These are phyloP conservation scores for Thoracochromis brauschi DNA, from an alignment of 2,113 vertebrate species.

Conservation along the genomic window DNA sequence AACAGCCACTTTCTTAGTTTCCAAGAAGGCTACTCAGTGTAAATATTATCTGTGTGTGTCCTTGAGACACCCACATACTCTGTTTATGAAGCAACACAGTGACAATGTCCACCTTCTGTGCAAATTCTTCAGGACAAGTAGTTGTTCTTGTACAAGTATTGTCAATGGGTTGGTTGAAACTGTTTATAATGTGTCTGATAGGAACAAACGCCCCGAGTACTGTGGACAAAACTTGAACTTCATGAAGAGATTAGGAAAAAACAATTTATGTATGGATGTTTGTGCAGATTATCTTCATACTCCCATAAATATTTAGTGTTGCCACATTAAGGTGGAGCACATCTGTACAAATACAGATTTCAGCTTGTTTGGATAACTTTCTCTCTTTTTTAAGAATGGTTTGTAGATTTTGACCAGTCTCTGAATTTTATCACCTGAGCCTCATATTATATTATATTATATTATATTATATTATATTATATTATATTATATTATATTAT, in stretches of 20 bases:
- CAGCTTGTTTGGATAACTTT: neutral
- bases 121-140: neutral
- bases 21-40: neutral
- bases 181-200: neutral
- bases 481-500: neutral
- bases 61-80: conserved; percentile 40
- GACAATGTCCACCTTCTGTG: neutral
- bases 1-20: conserved; percentile 1
- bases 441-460: accelerated
- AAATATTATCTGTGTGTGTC: conserved; percentile 31
- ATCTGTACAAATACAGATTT: neutral
- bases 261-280: neutral
- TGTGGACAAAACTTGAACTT: neutral
- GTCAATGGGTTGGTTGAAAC: neutral
- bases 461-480: neutral
- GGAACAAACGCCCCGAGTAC: neutral
- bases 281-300: neutral
- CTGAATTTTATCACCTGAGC: neutral
- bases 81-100: conserved; percentile 44
- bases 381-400: neutral
- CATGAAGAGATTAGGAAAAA: neutral
- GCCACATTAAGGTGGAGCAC: neutral
- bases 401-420: neutral
- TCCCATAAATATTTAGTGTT: neutral
- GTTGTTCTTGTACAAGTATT: neutral